Evolutionary conservation across 2,888 invertebrate genomes (phyloP).

Genomic region (Caenorhabditis sp.): DNA sequence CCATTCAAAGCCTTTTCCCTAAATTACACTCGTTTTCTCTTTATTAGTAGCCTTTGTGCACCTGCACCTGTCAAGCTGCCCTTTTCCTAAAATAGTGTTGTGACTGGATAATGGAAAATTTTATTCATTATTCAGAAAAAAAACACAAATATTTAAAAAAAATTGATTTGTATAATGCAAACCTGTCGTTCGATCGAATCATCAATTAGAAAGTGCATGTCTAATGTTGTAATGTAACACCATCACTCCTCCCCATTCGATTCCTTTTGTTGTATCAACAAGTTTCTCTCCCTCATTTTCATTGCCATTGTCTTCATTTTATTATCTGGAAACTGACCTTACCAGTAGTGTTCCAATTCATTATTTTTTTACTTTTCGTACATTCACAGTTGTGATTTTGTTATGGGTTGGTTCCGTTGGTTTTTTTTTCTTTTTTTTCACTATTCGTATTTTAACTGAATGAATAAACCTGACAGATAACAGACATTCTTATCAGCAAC

Average conservation of each 20-base stretch:
- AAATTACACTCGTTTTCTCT: neutral
- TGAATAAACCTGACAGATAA: constrained; percentile 9
- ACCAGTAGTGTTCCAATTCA: constrained; percentile 2
- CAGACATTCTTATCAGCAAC: neutral
- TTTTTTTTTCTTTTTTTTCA: neutral
- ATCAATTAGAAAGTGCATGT: constrained; percentile 39
- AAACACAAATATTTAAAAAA: too few relatives aligned
- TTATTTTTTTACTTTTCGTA: neutral
- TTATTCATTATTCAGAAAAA: too few relatives aligned
- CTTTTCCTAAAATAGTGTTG: neutral
- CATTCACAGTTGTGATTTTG: constrained; percentile 47
- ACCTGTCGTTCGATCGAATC: constrained; percentile 41
- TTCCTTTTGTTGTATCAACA: constrained; percentile 52
- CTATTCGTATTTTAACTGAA: constrained; percentile 2
- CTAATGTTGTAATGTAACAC: constrained; percentile 41
- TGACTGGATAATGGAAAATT: too few relatives aligned
- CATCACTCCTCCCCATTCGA: constrained; percentile 1
- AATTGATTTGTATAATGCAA: too few relatives aligned
- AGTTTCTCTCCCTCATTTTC: constrained; percentile 11
- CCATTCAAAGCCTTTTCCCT: constrained; percentile 2
- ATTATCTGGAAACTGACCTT: neutral
- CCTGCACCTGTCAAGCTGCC: neutral
- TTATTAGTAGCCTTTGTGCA: neutral
- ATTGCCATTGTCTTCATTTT: neutral
- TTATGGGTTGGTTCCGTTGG: constrained; percentile 44